A percentile compares a stretch with the other conserved stretches of the same genome.
Evolutionary conservation across 2,797 vertebrate genomes (phyloP).

Genomic region (Acipenser transmontanus): DNA sequence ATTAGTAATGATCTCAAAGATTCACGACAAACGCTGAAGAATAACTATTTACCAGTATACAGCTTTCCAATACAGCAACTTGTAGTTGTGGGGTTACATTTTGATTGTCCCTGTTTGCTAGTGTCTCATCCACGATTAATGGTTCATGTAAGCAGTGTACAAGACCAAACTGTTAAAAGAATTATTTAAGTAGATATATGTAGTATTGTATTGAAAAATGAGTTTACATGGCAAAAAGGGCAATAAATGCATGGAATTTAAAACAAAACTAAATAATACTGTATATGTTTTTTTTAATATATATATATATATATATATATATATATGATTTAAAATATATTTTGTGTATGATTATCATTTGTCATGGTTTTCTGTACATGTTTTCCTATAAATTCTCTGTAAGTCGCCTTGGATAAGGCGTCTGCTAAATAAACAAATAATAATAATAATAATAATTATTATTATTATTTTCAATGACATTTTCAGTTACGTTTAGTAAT

Average conservation of each 20-base stretch:
- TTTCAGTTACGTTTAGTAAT: no score
- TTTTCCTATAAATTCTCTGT: no score
- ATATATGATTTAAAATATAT: no score
- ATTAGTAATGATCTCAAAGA: constrained; percentile 61
- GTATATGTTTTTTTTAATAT: no score
- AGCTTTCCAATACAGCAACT: constrained; percentile 80
- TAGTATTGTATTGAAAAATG: constrained; percentile 50
- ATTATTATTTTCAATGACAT: no score
- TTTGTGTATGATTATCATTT: background rate
- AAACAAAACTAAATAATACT: no score
- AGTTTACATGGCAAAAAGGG: constrained; percentile 19
- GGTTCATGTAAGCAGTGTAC: constrained; percentile 83
- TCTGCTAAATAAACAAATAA: no score
- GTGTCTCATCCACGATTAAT: constrained; percentile 74
- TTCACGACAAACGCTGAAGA: constrained; percentile 67
- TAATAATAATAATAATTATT: no score
- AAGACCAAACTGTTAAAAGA: constrained; percentile 80
- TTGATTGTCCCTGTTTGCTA: constrained; percentile 79
- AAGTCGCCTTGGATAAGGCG: no score
- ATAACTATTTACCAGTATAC: constrained; percentile 78
- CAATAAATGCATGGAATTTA: constrained; percentile 5
- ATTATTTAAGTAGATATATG: constrained; percentile 61
- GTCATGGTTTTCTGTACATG: constrained; percentile 12
- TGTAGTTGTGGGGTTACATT: constrained; percentile 72
- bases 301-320: no score